Evolutionary conservation across 2,797 vertebrate genomes (phyloP).

Genomic region (Hafferia zeledoni): DNA sequence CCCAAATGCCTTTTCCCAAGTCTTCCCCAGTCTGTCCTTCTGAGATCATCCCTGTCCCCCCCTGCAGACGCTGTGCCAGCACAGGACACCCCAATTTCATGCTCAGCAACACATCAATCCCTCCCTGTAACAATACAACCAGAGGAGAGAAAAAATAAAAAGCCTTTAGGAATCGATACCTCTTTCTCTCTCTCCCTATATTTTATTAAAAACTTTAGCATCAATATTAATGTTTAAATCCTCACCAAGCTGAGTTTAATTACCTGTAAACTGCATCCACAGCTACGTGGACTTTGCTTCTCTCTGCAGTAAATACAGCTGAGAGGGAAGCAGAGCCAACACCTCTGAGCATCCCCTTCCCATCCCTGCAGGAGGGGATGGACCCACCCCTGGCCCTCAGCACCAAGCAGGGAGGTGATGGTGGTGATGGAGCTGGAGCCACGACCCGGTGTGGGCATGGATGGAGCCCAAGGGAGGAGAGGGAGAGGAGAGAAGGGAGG

Average conservation of each 20-base stretch:
- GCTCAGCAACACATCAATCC: background rate
- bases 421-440: background rate
- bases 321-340: background rate
- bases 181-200: conserved; percentile 44
- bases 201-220: conserved; percentile 70
- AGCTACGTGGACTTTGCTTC: background rate
- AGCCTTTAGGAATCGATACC: conserved; percentile 31
- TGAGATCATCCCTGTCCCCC: background rate
- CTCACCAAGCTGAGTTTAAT: conserved; percentile 60
- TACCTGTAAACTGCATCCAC: conserved; percentile 52
- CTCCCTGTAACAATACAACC: background rate
- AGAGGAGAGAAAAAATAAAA: conserved; percentile 15
- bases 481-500: background rate
- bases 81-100: background rate
- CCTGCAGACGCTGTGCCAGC: background rate
- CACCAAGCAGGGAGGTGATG: background rate
- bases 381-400: background rate
- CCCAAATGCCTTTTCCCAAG: background rate
- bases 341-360: background rate
- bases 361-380: rapidly evolving
- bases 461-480: background rate
- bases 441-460: rapidly evolving
- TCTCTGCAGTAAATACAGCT: background rate
- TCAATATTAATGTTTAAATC: conserved; percentile 64
- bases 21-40: background rate